Percentiles rank a stretch among this genome's conserved stretches.
Conservation (phyloP, 2,888 invertebrate genomes). For the Myopa testacea region DNA sequence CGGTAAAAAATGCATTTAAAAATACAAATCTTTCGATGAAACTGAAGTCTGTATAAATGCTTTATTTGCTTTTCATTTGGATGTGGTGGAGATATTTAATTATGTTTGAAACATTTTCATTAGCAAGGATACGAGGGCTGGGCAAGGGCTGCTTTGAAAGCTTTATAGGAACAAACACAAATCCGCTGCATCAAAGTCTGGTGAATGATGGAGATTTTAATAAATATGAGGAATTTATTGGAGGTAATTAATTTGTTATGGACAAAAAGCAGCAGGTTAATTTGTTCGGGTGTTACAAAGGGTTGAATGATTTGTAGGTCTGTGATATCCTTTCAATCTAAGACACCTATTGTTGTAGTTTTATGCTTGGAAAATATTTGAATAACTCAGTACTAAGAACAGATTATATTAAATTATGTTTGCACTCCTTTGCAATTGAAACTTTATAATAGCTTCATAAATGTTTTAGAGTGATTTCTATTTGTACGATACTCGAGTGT, state of each 20-base stretch:
- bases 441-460: not conserved
- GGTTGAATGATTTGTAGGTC: conserved; percentile 87
- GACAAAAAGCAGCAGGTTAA: conserved; percentile 82
- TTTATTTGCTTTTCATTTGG: conserved; percentile 72
- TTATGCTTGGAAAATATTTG: conserved; percentile 84
- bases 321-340: too few relatives aligned
- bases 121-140: conserved; percentile 82
- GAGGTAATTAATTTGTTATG: conserved; percentile 89
- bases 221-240: conserved; percentile 80
- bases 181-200: conserved; percentile 78
- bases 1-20: conserved; percentile 69
- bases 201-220: conserved; percentile 81
- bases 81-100: conserved; percentile 85
- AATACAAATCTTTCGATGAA: not conserved
- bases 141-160: conserved; percentile 83
- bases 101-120: conserved; percentile 87
- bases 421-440: not conserved
- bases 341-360: conserved; percentile 77
- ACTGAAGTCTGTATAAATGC: not conserved
- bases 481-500: conserved; percentile 78
- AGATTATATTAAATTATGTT: conserved; percentile 77
- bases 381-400: conserved; percentile 79
- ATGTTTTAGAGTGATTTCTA: conserved; percentile 79
- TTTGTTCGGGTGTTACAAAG: conserved; percentile 85
- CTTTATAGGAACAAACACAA: conserved; percentile 80